Evolutionary conservation across 2,888 invertebrate species (phyloP).

Genomic region (Watsonalla binaria): DNA sequence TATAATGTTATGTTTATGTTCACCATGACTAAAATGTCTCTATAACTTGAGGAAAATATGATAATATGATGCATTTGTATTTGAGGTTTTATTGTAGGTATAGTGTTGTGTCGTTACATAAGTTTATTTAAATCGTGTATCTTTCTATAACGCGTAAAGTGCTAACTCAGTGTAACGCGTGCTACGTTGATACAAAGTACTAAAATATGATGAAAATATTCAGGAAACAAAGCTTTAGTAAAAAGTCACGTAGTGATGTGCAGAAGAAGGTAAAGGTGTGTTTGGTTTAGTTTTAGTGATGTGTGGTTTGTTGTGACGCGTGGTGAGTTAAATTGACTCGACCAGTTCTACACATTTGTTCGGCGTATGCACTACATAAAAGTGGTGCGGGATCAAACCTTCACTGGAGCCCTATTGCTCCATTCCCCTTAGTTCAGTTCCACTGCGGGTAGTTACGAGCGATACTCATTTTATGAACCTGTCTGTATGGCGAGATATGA

Average conservation of each 20-base stretch:
- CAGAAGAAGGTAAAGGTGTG: neutral
- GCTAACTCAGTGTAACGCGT: neutral
- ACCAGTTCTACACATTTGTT: neutral
- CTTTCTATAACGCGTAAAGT: neutral
- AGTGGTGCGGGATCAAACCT: too few species aligned
- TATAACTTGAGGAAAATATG: neutral
- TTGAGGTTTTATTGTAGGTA: neutral
- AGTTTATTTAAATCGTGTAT: neutral
- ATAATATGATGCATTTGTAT: neutral
- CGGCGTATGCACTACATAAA: neutral
- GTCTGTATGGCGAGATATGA: too few species aligned
- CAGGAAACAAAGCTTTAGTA: neutral
- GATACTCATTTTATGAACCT: too few species aligned
- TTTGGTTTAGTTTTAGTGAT: neutral
- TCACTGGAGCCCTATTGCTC: too few species aligned
- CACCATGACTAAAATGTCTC: constrained; percentile 4
- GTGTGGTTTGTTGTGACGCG: neutral
- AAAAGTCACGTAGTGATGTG: neutral
- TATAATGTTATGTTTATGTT: constrained; percentile 16
- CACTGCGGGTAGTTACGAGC: too few species aligned
- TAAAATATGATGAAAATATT: neutral
- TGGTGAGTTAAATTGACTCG: neutral
- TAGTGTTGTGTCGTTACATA: neutral
- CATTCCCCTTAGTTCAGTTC: too few species aligned
- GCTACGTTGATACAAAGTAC: neutral